A percentile compares a stretch with the other conserved stretches of the same genome.
These are phyloP conservation scores for Elaphurus davidianus DNA, from an alignment of 2,113 vertebrate genomes.

Conservation along the genomic window DNA sequence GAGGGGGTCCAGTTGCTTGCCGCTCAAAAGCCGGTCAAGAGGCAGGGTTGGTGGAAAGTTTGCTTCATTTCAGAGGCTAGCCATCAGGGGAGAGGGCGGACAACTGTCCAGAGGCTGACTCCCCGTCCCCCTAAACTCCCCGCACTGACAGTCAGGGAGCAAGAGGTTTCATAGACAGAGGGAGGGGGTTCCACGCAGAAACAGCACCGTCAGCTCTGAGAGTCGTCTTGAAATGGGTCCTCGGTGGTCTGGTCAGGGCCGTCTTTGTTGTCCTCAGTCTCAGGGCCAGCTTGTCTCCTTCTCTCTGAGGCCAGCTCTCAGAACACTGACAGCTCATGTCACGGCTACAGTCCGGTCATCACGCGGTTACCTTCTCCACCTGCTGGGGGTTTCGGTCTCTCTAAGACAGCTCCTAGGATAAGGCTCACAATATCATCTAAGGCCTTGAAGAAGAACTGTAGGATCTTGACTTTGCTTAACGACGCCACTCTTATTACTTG, in stretches of 20 bases:
- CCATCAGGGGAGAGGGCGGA: not conserved
- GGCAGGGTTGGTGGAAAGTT: not conserved
- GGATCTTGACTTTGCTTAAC: not conserved
- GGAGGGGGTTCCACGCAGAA: not conserved
- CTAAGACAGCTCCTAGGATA: not conserved
- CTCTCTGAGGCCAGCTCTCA: not conserved
- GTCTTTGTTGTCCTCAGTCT: not conserved
- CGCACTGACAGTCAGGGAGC: not conserved
- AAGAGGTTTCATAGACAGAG: not conserved
- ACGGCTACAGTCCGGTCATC: not conserved
- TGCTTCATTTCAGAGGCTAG: not conserved
- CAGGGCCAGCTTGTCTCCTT: not conserved
- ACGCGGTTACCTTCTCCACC: not conserved
- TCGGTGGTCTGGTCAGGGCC: not conserved
- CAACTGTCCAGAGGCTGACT: not conserved
- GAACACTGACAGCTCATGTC: not conserved
- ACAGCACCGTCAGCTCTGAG: not conserved
- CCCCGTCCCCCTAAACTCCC: not conserved
- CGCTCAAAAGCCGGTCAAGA: not conserved
- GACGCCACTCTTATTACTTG: not conserved
- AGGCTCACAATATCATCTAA: not conserved
- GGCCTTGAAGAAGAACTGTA: not conserved
- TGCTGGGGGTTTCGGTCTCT: not conserved
- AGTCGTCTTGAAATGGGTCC: not conserved
- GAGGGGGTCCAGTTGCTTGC: not conserved